These are phyloP conservation scores for Pterostichus madidus DNA, from an alignment of 2,888 invertebrate species.

Conservation along the genomic window DNA sequence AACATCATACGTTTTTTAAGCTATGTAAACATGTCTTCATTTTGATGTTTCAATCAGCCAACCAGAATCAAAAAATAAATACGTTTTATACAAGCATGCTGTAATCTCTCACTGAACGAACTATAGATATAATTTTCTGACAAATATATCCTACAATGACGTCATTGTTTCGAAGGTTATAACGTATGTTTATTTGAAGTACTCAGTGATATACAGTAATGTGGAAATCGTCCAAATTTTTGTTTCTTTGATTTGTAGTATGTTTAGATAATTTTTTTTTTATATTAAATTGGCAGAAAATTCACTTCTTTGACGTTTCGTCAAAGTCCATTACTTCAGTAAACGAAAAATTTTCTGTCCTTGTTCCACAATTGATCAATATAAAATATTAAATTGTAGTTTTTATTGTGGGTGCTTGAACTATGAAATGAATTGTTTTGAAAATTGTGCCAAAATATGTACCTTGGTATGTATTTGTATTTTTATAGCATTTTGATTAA, in stretches of 20 bases:
- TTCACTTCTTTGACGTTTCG: conserved; percentile 4
- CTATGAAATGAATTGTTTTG: conserved; percentile 25
- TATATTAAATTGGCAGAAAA: conserved; percentile 25
- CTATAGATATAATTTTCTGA: neutral
- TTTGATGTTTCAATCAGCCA: too few species aligned
- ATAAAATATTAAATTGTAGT: neutral
- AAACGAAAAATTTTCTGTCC: conserved; percentile 27
- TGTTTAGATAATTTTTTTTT: conserved; percentile 34
- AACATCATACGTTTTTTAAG: too few species aligned
- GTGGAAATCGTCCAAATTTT: conserved; percentile 50
- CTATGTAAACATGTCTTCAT: too few species aligned
- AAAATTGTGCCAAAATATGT: conserved; percentile 7
- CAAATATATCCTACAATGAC: conserved; percentile 43
- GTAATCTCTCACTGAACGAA: too few species aligned
- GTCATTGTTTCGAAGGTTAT: conserved; percentile 49
- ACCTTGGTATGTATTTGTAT: conserved; percentile 16
- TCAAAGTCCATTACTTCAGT: conserved; percentile 12
- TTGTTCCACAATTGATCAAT: neutral
- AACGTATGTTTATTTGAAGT: conserved; percentile 44
- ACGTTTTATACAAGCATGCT: too few species aligned
- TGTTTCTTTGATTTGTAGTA: neutral
- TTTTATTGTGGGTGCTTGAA: conserved; percentile 5
- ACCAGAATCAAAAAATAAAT: too few species aligned
- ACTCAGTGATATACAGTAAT: conserved; percentile 6
- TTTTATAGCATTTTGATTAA: conserved; percentile 21